phyloP scores from a whole-genome alignment of 2,113 vertebrate species.

The Corydoras sp. region DNA sequence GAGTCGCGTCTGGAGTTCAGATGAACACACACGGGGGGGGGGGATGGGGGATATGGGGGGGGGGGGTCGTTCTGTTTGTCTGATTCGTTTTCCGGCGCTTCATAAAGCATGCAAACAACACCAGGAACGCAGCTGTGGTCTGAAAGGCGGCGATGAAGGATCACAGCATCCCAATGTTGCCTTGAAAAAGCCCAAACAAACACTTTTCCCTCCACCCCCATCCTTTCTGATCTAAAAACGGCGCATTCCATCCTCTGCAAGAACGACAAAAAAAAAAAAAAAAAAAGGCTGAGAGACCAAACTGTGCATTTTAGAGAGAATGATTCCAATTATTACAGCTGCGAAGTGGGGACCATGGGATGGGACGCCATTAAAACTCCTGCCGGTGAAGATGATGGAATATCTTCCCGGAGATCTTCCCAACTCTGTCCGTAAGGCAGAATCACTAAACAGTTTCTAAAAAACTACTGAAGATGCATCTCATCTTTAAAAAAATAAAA shows the following conservation, averaged over 20 bases:
- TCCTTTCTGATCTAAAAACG: slow-evolving; percentile 45
- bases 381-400: no score
- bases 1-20: no score
- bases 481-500: no score
- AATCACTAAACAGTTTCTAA: no score
- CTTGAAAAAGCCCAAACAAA: slow-evolving; percentile 31
- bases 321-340: not conserved
- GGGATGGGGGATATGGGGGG: no score
- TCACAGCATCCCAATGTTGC: slow-evolving; percentile 30
- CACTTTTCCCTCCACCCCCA: slow-evolving; percentile 39
- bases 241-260: slow-evolving; percentile 40
- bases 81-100: no score
- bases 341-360: no score
- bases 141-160: slow-evolving; percentile 43
- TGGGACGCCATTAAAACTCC: no score
- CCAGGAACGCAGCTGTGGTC: slow-evolving; percentile 56
- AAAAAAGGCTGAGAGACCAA: slow-evolving; percentile 1
- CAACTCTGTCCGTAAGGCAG: no score
- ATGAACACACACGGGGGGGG: no score
- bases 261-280: slow-evolving; percentile 28
- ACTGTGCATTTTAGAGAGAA: not conserved
- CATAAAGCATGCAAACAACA: not conserved
- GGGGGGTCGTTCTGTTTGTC: not conserved
- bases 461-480: no score
- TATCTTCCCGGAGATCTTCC: no score